Base-by-base conservation (phyloP, 30 jellyfish, hydroid and myxozoan genomes). In the Chrysaora quinquecirrha region DNA sequence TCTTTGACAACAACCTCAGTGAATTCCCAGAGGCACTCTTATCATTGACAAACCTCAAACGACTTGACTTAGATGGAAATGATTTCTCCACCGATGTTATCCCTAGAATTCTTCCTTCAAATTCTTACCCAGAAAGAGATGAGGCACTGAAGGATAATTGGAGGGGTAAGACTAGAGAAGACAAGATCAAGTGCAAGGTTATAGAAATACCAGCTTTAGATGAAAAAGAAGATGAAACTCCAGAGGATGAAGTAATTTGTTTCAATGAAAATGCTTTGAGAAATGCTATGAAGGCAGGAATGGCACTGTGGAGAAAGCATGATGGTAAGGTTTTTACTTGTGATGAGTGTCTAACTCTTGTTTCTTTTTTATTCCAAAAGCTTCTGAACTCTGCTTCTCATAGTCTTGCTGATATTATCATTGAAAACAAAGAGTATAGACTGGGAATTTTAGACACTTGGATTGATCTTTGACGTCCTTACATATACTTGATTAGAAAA, bases 271-370 rank as follows among this genome's bases (percentile, higher is more conserved):
- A 70, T 38, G 94, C 87, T 0, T 61, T 90, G 78, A 46, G 66
- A 16, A 46, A 4, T 34, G 96, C 98, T 1, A 86, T 91, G 96
- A 71, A 62, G 27, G 83, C 89, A 49, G 98, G 98, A 35, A 91
- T 73, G 89, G 62, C 98, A 1, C 75, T 85, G 83, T 91, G 98
- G 98, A 85, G 91, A 54, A 82, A 91, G 11, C 98, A 91, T 71
- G 76, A 31, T 43, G 95, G 96, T 91, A 22, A 43, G 92, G 27
- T 4, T 52, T 19, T 52, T 20, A 2, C 24, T 10, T 9, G 29
- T 3, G 68, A 10, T 43, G 9, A 43, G 58, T 43, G 9, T 43
- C 12, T 6, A 16, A 6, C 16, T 6, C 58, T 43, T 9, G 58
- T 43, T 16, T 6, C 12, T 43, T 6, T 9, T 43, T 43, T 6